A percentile compares a stretch with the other conserved stretches of the same genome.
phyloP scores from a whole-genome alignment of 2,113 vertebrate species.

The Mohoua ochrocephala region DNA sequence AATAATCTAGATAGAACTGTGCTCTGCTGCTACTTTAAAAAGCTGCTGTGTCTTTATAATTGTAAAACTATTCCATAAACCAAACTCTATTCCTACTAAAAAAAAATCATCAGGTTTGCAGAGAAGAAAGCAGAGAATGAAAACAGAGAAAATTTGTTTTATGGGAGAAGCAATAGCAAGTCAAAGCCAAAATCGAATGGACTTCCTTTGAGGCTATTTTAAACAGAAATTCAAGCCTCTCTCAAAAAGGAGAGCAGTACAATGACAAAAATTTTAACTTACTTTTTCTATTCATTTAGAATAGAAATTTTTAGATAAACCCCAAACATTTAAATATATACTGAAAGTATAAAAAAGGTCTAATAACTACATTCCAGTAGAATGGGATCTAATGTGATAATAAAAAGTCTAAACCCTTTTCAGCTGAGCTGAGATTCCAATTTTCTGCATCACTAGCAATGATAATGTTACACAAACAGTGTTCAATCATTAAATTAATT shows the following conservation, averaged over 20 bases:
- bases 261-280: not conserved
- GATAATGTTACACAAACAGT: conserved; percentile 63
- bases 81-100: not conserved
- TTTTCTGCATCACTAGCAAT: conserved; percentile 68
- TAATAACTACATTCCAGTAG: conserved; percentile 11
- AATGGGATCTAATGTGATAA: conserved; percentile 18
- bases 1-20: not conserved
- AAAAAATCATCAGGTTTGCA: not conserved
- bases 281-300: not conserved
- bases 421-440: conserved; percentile 62
- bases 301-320: conserved; percentile 7
- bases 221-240: not conserved
- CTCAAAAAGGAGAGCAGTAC: not conserved
- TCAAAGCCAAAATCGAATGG: not conserved
- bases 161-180: not conserved
- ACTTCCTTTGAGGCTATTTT: not conserved
- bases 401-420: conserved; percentile 46
- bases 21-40: not conserved
- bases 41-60: not conserved
- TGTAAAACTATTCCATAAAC: not conserved
- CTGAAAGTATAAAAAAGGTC: not conserved
- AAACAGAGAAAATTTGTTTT: not conserved
- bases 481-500: conserved; percentile 70
- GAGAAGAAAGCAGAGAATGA: not conserved
- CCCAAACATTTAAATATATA: not conserved